Evolutionary conservation across 1,140 invertebrate genomes (phyloP).

Genomic region (Scaptomyza pallida): DNA sequence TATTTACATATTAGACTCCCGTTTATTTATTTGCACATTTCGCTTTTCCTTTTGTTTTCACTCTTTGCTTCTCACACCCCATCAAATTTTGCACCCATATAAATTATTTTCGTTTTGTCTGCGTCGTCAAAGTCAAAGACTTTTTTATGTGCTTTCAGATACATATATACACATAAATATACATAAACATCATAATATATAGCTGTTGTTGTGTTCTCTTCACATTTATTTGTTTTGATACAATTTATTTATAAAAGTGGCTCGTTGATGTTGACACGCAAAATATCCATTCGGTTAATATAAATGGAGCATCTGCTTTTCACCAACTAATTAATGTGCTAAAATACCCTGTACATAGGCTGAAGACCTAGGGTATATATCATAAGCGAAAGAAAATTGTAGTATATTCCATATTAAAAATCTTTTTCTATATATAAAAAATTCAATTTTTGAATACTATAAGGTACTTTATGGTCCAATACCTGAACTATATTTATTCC

Average conservation of each 20-base stretch:
- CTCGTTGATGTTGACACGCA: constrained; percentile 59
- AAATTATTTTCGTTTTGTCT: constrained; percentile 42
- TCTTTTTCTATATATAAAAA: no score
- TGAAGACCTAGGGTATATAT: no score
- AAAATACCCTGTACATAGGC: constrained; percentile 33
- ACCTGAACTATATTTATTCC: neutral
- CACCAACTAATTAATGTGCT: constrained; percentile 40
- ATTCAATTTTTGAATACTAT: no score
- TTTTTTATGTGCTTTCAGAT: constrained; percentile 44
- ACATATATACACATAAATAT: constrained; percentile 12
- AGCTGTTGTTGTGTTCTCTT: neutral
- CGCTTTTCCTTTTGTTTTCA: constrained; percentile 36
- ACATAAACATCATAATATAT: constrained; percentile 3
- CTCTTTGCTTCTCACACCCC: constrained; percentile 24
- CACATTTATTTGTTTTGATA: constrained; percentile 49
- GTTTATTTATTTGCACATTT: constrained; percentile 47
- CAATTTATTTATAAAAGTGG: constrained; percentile 23
- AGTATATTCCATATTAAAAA: no score
- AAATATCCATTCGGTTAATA: constrained; percentile 50
- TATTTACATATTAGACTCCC: constrained; percentile 23
- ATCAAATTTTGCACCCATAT: constrained; percentile 32
- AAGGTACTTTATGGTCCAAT: neutral
- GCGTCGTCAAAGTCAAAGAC: constrained; percentile 72
- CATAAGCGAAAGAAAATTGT: no score
- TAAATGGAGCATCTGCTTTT: constrained; percentile 39